phyloP scores from a whole-genome alignment of 2,888 invertebrate genomes.

The Hirtodrosophila alboralis region DNA sequence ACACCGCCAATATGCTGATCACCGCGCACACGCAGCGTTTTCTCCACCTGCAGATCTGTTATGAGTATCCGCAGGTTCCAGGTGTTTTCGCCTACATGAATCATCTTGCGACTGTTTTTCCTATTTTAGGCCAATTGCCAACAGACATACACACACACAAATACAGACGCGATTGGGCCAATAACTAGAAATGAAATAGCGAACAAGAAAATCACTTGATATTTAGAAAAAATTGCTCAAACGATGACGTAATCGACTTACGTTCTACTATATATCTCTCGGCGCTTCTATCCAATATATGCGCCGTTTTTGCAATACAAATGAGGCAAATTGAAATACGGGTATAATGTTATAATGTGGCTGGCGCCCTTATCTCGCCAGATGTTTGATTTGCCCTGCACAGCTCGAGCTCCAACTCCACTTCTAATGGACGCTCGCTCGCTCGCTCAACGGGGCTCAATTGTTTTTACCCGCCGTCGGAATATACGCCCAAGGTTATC shows the following conservation, averaged over 20 bases:
- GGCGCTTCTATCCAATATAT: conserved; percentile 26
- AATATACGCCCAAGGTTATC: conserved; percentile 64
- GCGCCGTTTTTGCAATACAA: conserved; percentile 58
- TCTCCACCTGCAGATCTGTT: conserved; percentile 95
- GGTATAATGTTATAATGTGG: conserved; percentile 4
- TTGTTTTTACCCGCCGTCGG: conserved; percentile 25
- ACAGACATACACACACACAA: conserved; percentile 29
- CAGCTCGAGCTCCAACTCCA: conserved; percentile 33
- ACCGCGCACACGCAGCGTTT: conserved; percentile 96
- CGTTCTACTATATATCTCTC: conserved; percentile 34
- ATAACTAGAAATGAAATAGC: conserved; percentile 49
- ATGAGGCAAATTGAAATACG: conserved; percentile 17
- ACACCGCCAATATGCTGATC: conserved; percentile 99
- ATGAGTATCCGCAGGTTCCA: conserved; percentile 98
- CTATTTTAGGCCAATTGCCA: conserved; percentile 60
- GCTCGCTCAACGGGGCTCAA: conserved; percentile 28
- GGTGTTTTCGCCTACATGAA: conserved; percentile 94
- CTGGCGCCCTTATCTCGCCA: conserved; percentile 69
- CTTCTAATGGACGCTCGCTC: conserved; percentile 31
- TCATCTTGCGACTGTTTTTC: conserved; percentile 72
- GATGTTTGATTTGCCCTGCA: conserved; percentile 63
- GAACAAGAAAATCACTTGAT: conserved; percentile 62
- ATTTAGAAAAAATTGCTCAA: too few relatives aligned
- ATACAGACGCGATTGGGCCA: conserved; percentile 27
- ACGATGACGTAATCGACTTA: conserved; percentile 76